Base-by-base conservation (phyloP, 2,113 vertebrate genomes). In the Gyps fulvus region DNA sequence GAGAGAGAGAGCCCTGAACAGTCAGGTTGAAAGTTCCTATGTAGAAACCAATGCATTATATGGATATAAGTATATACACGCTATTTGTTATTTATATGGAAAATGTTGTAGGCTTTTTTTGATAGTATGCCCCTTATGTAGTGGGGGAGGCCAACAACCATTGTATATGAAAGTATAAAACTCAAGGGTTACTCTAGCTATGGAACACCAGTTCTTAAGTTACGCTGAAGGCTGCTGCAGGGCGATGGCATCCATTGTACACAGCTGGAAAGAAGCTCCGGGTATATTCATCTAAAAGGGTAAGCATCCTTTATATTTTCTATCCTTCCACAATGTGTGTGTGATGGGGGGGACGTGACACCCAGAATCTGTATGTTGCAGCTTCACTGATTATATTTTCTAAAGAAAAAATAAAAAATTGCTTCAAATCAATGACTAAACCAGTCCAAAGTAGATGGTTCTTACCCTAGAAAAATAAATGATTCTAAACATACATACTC, bases 1-100 rank as follows among this genome's bases (percentile, higher is more conserved):
- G 16, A 58, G 69, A 85, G 36, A 57, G 0, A 4, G 13, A 49
- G 57, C 36, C 52, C 31, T 67, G 25, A 57, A 36, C 6, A 57
- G 58, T 32, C 34, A 47, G 20, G 31, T 1, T 42, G 15, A 26
- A 62, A 47, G 47, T 61, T 82, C 23, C 58, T 61, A 0, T 45
- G 7, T 3, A 32, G 49, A 67, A 70, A 17, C 19, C 32, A 22
- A 1, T 20, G 27, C 50, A 32, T 34, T 70, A 5, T 1, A 27
- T 13, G 9, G 14, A 14, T 73, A 0, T 10, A 52, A 42, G 43
- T 27, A 25, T 5, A 23, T 31, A 21, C 21, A 12, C 3, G 2
- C 19, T 8, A 2, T 55, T 86, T 67, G 22, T 36, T 78, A 29
- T 12, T 79, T 54, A 4, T 18, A 27, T 20, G 45, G 43, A 43